phyloP scores from a whole-genome alignment of 2,113 vertebrate species.

The Micromys minutus region DNA sequence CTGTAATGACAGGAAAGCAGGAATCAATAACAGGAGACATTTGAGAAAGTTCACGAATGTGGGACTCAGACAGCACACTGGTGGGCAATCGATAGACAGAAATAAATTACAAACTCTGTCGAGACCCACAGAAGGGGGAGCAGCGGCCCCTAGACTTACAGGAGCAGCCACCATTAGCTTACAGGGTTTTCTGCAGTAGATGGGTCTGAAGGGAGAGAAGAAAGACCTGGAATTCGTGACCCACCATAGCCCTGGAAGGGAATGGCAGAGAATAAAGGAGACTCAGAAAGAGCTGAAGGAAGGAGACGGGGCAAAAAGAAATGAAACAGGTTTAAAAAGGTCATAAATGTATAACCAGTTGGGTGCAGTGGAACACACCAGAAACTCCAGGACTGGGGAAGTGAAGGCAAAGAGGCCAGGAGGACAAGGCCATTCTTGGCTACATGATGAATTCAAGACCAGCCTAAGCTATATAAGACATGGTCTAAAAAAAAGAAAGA shows the following conservation, averaged over 20 bases:
- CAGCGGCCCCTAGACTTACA: not conserved
- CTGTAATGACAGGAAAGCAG: not conserved
- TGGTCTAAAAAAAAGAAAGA: not conserved
- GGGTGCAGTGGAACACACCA: not conserved
- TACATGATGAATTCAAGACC: not conserved
- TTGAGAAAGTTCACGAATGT: slow-evolving; percentile 1
- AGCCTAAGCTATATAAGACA: not conserved
- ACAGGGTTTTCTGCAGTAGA: not conserved
- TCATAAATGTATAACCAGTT: not conserved
- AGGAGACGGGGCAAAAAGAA: not conserved
- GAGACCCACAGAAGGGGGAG: not conserved
- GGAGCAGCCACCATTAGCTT: not conserved
- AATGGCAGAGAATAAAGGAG: not conserved
- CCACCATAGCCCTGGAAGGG: not conserved
- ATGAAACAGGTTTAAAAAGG: not conserved
- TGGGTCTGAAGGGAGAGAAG: not conserved
- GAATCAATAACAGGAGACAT: not conserved
- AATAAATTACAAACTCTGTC: not conserved
- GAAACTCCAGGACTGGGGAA: not conserved
- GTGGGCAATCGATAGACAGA: not conserved
- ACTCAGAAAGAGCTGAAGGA: no score
- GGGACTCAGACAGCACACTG: not conserved
- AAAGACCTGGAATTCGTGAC: no score
- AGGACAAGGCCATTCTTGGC: not conserved
- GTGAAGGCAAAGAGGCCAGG: no score